phyloP scores from a whole-genome alignment of 2,113 vertebrate genomes.

The Melanerpes formicivorus region DNA sequence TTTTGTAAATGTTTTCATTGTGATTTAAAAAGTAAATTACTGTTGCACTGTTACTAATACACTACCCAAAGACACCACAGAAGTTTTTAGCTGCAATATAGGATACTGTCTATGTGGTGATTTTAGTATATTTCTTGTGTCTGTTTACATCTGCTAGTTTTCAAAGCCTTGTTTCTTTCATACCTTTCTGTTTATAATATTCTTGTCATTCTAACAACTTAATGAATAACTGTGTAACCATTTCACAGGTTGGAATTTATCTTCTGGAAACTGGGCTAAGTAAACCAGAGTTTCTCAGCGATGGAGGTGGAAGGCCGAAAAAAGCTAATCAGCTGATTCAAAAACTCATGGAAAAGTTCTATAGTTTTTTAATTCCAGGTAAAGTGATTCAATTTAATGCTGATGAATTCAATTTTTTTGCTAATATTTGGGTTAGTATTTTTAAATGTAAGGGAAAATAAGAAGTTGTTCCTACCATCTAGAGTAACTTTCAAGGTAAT shows the following conservation, averaged over 20 bases:
- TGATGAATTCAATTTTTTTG: not conserved
- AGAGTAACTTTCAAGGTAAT: not conserved
- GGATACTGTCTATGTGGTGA: not conserved
- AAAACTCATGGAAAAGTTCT: constrained; percentile 92
- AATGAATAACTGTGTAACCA: not conserved
- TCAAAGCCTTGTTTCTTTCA: not conserved
- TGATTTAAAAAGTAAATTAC: not conserved
- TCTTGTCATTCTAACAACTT: not conserved
- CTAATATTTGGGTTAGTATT: not conserved
- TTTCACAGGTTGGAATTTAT: constrained; percentile 88
- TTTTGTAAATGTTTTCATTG: not conserved
- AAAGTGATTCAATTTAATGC: not conserved
- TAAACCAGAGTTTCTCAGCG: constrained; percentile 90
- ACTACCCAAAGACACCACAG: not conserved
- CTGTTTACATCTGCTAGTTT: not conserved
- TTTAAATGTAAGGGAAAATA: not conserved
- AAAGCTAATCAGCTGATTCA: constrained; percentile 93
- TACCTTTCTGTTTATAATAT: not conserved
- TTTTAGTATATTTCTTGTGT: not conserved
- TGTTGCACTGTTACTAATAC: not conserved
- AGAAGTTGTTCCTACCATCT: not conserved
- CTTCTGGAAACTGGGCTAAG: constrained; percentile 88
- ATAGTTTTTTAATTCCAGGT: constrained; percentile 92
- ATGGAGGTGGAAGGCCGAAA: constrained; percentile 89
- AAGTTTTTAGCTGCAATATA: not conserved